Evolutionary conservation across 2,797 vertebrate species (phyloP).

Genomic region (Dendrocincla tyrannina): DNA sequence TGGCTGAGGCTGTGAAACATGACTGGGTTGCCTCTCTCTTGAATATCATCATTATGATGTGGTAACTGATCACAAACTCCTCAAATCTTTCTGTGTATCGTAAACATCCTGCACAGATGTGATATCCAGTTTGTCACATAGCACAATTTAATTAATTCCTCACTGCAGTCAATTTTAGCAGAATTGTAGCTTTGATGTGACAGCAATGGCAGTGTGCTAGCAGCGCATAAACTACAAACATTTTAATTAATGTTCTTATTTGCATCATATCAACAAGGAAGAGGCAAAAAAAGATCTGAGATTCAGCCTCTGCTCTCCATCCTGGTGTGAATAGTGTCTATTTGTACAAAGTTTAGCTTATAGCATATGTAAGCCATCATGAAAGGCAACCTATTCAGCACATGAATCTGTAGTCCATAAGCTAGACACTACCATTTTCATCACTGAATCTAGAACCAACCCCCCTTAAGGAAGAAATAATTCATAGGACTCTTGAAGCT

Average conservation of each 20-base stretch:
- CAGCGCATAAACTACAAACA: not conserved
- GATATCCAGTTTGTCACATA: not conserved
- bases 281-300: not conserved
- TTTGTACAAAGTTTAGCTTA: not conserved
- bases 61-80: not conserved
- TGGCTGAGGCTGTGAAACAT: not conserved
- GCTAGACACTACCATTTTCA: not conserved
- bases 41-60: not conserved
- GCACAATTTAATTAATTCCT: constrained; percentile 10
- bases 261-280: not conserved
- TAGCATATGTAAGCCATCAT: not conserved
- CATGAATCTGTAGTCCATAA: not conserved
- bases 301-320: not conserved
- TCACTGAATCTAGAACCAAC: not conserved
- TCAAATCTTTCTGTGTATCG: not conserved
- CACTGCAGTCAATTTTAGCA: not conserved
- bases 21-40: not conserved
- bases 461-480: not conserved
- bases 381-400: not conserved
- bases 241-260: not conserved
- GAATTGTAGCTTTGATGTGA: not conserved
- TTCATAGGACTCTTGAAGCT: not conserved
- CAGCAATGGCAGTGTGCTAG: not conserved
- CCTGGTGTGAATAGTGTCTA: not conserved
- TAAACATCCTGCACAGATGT: constrained; percentile 8